Conservation (phyloP, 2,113 vertebrate genomes). For the Tiliqua scincoides region DNA sequence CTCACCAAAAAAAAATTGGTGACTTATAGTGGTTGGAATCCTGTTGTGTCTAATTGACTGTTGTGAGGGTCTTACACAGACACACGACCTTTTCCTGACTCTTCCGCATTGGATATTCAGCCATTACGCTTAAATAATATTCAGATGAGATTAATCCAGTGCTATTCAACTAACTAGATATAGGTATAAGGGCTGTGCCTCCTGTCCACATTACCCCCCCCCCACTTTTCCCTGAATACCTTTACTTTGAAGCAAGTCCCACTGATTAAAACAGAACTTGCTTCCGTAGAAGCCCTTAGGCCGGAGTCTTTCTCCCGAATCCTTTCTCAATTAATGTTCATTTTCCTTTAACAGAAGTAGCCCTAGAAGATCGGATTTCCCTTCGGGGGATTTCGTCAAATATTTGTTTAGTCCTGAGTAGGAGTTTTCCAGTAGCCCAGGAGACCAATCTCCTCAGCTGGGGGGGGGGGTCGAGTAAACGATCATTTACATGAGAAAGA, state of each 20-base stretch:
- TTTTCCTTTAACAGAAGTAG: constrained; percentile 32
- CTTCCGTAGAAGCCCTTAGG: constrained; percentile 23
- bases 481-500: constrained; percentile 68
- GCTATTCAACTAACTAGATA: not conserved
- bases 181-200: not conserved
- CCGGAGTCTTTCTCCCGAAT: not conserved
- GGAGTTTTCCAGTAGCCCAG: constrained; percentile 55
- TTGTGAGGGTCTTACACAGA: not conserved
- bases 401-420: constrained; percentile 58
- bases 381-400: constrained; percentile 51
- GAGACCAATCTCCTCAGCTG: constrained; percentile 67
- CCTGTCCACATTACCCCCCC: not conserved
- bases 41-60: not conserved
- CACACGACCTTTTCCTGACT: not conserved
- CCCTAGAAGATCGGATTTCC: constrained; percentile 51
- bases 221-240: not conserved
- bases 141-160: not conserved
- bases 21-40: not conserved
- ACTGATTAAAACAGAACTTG: constrained; percentile 33
- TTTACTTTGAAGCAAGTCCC: not conserved
- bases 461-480: constrained; percentile 58
- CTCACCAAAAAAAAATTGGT: not conserved
- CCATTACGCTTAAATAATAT: constrained; percentile 22
- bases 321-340: constrained; percentile 6
- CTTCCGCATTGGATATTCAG: constrained; percentile 31